A percentile compares a stretch with the other conserved stretches of the same genome.
phyloP scores from a whole-genome alignment of 2,113 vertebrate genomes.

The Platycercus adscitus region DNA sequence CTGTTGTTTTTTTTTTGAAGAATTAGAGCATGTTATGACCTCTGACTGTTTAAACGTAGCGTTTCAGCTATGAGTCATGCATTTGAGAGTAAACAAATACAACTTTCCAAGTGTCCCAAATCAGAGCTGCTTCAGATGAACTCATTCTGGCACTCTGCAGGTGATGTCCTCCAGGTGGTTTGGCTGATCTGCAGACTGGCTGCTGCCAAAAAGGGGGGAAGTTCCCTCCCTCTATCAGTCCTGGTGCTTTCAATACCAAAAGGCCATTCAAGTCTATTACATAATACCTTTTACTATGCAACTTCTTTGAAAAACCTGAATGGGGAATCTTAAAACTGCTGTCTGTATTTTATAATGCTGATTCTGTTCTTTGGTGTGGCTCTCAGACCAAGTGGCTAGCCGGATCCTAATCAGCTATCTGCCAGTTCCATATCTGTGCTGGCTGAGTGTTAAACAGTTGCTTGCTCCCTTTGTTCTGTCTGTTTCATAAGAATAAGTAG shows the following conservation, averaged over 20 bases:
- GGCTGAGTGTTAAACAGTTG: not conserved
- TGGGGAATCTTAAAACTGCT: not conserved
- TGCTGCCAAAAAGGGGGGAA: not conserved
- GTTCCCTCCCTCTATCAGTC: not conserved
- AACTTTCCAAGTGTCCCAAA: not conserved
- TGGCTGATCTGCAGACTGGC: not conserved
- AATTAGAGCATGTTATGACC: not conserved
- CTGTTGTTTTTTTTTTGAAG: not conserved
- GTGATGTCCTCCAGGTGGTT: constrained; percentile 12
- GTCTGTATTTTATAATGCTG: not conserved
- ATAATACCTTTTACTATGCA: not conserved
- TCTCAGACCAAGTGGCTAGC: not conserved
- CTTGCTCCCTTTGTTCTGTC: not conserved
- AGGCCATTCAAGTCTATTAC: not conserved
- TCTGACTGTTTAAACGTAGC: not conserved
- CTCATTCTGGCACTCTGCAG: not conserved
- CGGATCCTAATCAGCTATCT: not conserved
- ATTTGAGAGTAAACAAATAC: not conserved
- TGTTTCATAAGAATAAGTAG: constrained; percentile 18
- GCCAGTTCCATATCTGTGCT: not conserved
- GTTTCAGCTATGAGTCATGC: not conserved
- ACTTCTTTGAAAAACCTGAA: not conserved
- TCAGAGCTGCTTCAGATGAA: not conserved
- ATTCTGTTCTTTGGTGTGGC: not conserved
- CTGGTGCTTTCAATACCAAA: not conserved